phyloP scores from a whole-genome alignment of 2,888 invertebrate genomes.

The Mayetiola destructor region DNA sequence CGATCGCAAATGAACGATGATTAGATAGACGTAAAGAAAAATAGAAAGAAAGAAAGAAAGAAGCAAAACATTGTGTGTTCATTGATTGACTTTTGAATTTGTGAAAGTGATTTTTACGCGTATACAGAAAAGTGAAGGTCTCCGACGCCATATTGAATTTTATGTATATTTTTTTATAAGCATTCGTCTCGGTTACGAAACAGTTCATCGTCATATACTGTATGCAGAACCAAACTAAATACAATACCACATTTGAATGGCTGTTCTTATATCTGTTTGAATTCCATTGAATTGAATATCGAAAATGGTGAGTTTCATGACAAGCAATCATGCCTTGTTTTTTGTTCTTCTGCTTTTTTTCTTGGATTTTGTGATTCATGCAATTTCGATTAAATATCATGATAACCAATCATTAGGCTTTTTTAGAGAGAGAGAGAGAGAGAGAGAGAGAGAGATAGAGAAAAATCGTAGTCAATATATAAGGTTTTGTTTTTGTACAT shows the following conservation, averaged over 20 bases:
- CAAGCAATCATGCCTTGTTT: no score
- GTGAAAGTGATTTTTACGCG: conserved; percentile 11
- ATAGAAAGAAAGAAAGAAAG: neutral
- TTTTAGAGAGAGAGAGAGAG: no score
- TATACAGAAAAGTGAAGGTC: conserved; percentile 11
- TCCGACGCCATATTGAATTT: conserved; percentile 10
- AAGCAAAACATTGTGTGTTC: neutral
- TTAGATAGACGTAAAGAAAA: neutral
- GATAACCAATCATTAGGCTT: no score
- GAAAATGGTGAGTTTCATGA: conserved; percentile 3
- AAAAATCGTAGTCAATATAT: no score
- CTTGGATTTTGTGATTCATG: no score
- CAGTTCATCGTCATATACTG: neutral
- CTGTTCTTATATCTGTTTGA: neutral
- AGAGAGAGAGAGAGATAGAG: no score
- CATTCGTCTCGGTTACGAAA: neutral
- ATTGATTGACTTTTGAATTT: conserved; percentile 2
- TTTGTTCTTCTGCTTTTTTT: no score
- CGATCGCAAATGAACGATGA: neutral
- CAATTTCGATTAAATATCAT: no score
- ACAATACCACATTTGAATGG: neutral
- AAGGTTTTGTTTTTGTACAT: no score
- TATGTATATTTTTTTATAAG: neutral
- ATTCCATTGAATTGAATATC: neutral
- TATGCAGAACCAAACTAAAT: neutral